phyloP scores from a whole-genome alignment of 2,888 invertebrate genomes.

The Cosmia trapezina region DNA sequence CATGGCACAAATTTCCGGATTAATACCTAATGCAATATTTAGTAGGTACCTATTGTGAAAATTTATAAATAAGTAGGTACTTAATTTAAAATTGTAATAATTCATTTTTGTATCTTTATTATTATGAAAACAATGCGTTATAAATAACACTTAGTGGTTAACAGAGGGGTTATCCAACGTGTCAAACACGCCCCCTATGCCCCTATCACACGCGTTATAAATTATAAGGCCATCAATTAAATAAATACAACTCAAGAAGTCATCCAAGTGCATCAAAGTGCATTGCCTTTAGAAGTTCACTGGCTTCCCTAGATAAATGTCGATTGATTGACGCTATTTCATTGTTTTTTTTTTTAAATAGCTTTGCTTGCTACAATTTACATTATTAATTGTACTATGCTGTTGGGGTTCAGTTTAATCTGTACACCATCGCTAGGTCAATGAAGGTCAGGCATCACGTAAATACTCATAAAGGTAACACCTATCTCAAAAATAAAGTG shows the following conservation, averaged over 20 bases:
- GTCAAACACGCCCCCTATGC: conserved; percentile 39
- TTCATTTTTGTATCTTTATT: too few relatives aligned
- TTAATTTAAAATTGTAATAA: neutral
- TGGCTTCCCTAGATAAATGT: conserved; percentile 38
- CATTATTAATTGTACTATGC: conserved; percentile 2
- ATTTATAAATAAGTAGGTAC: too few relatives aligned
- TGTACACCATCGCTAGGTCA: neutral
- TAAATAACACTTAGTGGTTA: conserved; percentile 7
- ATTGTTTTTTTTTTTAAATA: neutral
- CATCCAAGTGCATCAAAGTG: conserved; percentile 51
- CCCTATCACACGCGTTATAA: conserved; percentile 10
- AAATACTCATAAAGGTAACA: neutral
- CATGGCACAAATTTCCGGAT: neutral
- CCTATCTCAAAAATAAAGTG: neutral
- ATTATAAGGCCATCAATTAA: conserved; percentile 6
- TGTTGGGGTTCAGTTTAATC: conserved; percentile 5
- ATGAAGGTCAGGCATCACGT: neutral
- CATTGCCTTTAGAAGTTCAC: conserved; percentile 34
- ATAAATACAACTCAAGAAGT: conserved; percentile 31
- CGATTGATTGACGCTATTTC: conserved; percentile 4
- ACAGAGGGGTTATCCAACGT: conserved; percentile 34
- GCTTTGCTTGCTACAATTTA: neutral
- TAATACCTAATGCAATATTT: too few relatives aligned
- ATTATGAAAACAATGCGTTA: too few relatives aligned
- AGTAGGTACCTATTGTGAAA: neutral